Evolutionary conservation across 2,888 invertebrate species (phyloP), one percentile per base, ranked within the genome.

Genomic region (Leptopterna dolabrata): DNA sequence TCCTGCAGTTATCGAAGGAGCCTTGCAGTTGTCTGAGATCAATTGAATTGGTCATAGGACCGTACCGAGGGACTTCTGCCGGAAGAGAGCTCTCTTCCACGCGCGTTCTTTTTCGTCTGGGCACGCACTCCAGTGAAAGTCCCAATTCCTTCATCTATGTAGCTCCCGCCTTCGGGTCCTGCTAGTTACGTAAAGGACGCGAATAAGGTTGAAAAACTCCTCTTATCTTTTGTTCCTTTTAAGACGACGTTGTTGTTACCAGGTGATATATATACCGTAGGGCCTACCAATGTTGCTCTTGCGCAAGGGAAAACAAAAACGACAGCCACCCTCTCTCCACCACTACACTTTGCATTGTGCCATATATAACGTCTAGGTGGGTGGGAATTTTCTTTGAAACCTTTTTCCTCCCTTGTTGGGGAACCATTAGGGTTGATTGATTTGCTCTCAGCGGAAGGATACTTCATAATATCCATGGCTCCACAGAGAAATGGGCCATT

Each of bases 191-290:
- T 63, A 63, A 63, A 63, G 63, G 63, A 63, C 63, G 63, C 63
- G 63, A 63, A 63, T 63, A 63, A 63, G 63, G 63, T 24, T 63
- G 63, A 63, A 63, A n/a, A 63, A 63, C 27, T 63, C 63, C 24
- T 55, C 55, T 63, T 63, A 63, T 63, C 63, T 63, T 36, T 27
- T 63, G 63, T 63, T 63, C 63, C 63, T 63, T 63, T 63, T 63
- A 63, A 24, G 63, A 63, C 63, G 63, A 24, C 63, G 24, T 63
- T 63, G 63, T 63, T 63, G 19, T 11, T 11, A 63, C 24, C 24
- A 19, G 19, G 24, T 24, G 63, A 63, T 63, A 19, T 63, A 63
- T 63, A 24, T 36, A 36, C 36, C 36, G 36, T 36, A 36, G n/a
- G n/a, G 24, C 63, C 6, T 63, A 63, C 63, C 63, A 63, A 63